phyloP scores from a whole-genome alignment of 2,888 invertebrate species.

The Agonopterix alstromeriana region DNA sequence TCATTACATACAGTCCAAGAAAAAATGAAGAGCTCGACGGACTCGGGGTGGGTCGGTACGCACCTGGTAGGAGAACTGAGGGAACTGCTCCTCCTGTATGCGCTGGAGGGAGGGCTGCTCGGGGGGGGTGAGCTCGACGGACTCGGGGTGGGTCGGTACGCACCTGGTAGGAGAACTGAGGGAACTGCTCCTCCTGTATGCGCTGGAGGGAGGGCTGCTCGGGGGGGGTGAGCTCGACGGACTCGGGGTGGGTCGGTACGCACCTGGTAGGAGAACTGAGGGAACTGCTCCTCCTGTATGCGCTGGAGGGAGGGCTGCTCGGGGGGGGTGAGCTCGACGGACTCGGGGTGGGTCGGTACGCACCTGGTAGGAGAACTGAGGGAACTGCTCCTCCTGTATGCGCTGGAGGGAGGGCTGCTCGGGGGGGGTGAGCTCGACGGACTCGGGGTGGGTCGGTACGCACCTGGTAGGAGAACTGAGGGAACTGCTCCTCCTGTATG shows the following conservation, averaged over 20 bases:
- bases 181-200: constrained; percentile 85
- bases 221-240: constrained; percentile 83
- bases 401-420: constrained; percentile 61
- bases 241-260: neutral
- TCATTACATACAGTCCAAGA: no score
- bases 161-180: constrained; percentile 88
- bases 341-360: no score
- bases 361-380: constrained; percentile 88
- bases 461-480: constrained; percentile 91
- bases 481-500: constrained; percentile 85
- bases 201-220: constrained; percentile 61
- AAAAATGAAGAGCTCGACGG: no score
- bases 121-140: no score
- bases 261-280: constrained; percentile 91
- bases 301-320: constrained; percentile 68
- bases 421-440: constrained; percentile 83
- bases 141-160: no score
- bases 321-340: no score
- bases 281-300: constrained; percentile 85
- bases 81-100: constrained; percentile 85
- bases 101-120: constrained; percentile 60
- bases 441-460: neutral
- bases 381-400: constrained; percentile 85
- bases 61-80: constrained; percentile 88
- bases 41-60: no score